Conservation (phyloP, 2,888 invertebrate species). For the Caenorhabditis auriculariae region DNA sequence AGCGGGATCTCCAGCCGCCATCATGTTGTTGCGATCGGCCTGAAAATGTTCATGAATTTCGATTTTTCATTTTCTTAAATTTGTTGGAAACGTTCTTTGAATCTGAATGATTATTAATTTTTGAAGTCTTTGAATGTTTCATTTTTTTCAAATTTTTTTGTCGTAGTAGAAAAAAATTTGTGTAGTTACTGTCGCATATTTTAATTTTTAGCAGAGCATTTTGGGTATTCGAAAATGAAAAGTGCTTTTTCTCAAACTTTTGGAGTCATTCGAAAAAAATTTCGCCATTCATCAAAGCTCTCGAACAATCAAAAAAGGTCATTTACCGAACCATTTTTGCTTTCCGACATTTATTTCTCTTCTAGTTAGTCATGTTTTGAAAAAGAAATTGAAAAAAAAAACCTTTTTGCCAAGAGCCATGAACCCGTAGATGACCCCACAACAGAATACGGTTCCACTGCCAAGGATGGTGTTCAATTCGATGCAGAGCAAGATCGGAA, state of each 20-base stretch:
- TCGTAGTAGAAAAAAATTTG: too few species aligned
- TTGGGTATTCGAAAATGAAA: too few species aligned
- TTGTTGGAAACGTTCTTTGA: not conserved
- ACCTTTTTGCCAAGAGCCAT: constrained; percentile 90
- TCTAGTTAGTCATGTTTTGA: too few species aligned
- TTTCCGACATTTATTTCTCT: constrained; percentile 3
- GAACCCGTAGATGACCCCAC: constrained; percentile 87
- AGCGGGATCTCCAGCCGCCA: constrained; percentile 55
- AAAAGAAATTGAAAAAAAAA: constrained; percentile 1
- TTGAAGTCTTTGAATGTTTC: not conserved
- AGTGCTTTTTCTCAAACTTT: too few species aligned
- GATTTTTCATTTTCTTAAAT: not conserved
- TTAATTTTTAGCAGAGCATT: too few species aligned
- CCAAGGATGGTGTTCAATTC: constrained; percentile 80
- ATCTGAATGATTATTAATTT: not conserved
- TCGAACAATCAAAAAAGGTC: not conserved
- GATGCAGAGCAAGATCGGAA: constrained; percentile 79
- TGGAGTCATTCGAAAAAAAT: too few species aligned
- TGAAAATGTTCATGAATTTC: constrained; percentile 14
- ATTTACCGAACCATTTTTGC: not conserved
- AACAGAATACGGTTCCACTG: constrained; percentile 82
- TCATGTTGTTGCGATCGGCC: constrained; percentile 61
- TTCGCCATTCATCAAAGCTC: too few species aligned
- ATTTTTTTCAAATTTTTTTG: too few species aligned
- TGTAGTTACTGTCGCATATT: too few species aligned